Percentiles rank a stretch among this genome's conserved stretches.
phyloP scores from a whole-genome alignment of 92 coral and sea anemone species.

The Umimayanthus chanpuru region DNA sequence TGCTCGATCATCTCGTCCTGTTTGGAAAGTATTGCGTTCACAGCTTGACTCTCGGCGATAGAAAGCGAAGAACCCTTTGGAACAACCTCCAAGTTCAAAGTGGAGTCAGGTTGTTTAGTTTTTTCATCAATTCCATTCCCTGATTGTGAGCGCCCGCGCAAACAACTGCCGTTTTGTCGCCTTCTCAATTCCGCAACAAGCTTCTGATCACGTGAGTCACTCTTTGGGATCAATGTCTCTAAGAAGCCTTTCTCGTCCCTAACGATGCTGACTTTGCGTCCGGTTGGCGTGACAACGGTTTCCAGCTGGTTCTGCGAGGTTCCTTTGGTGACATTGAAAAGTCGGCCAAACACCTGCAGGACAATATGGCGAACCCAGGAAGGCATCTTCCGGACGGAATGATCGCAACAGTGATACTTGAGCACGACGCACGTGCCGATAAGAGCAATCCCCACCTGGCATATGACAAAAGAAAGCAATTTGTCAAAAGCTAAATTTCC shows the following conservation, averaged over 20 bases:
- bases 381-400: constrained; percentile 84
- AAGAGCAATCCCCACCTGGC: constrained; percentile 92
- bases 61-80: constrained; percentile 47
- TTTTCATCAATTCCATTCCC: constrained; percentile 18
- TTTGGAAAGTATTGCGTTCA: constrained; percentile 72
- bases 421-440: constrained; percentile 95
- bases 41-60: constrained; percentile 56
- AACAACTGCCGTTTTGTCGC: constrained; percentile 26
- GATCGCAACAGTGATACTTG: constrained; percentile 86
- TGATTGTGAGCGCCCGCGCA: constrained; percentile 17
- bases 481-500: too few relatives aligned
- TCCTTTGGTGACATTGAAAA: constrained; percentile 63
- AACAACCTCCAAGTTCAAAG: constrained; percentile 29
- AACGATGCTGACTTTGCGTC: constrained; percentile 23
- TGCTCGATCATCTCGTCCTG: constrained; percentile 82
- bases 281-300: constrained; percentile 32
- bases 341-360: constrained; percentile 80
- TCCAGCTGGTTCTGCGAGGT: constrained; percentile 46
- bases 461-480: not conserved
- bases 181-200: constrained; percentile 52
- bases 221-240: constrained; percentile 47
- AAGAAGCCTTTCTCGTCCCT: constrained; percentile 55
- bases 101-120: constrained; percentile 7
- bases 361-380: constrained; percentile 88
- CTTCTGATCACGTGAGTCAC: constrained; percentile 51